Evolutionary conservation across 1,140 invertebrate genomes (phyloP), one percentile per base, ranked within the genome.

Genomic region (Saccostrea echinata): DNA sequence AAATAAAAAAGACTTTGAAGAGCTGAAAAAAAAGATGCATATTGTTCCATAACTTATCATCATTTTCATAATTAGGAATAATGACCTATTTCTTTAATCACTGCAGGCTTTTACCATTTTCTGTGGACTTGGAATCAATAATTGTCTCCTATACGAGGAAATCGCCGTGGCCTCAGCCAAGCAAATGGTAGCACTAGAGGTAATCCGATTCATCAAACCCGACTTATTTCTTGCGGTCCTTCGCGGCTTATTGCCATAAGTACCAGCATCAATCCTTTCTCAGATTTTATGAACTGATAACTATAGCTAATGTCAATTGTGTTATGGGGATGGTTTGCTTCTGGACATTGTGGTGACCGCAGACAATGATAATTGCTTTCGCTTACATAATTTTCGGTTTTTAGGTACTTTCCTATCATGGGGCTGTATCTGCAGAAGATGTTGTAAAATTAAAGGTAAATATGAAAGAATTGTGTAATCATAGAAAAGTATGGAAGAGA

Each of bases 31-130:
- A n/a, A n/a, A n/a, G n/a, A n/a, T n/a, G n/a, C n/a, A n/a, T n/a
- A 43, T 43, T 4, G 0, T 43, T 43, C 43, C 4, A 43, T 43
- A 43, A 0, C 6, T 6, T 43, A 43, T 43, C 6, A 43, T 43
- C 43, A 43, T 43, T 43, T 43, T 43, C 9, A 43, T 43, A 43
- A 61, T 61, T 1, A 61, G 55, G 8, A 2, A 18, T 3, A 2
- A 21, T 57, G 55, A 57, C 8, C 18, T 80, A 16, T 43, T 80
- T 80, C 71, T 18, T 83, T 83, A 27, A n/a, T 30, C n/a, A 30
- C 98, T 98, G 92, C 98, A 99, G 95, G 98, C 98, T 3, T 99
- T 99, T 94, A 98, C 98, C 18, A 98, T 99, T 87, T 99, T 99
- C 94, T 99, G 98, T 93, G 98, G 98, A 4, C 96, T 99, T 21